Percentiles rank a stretch among this genome's conserved stretches.
Conservation (phyloP, 2,888 invertebrate species). For the Platycnemis pennipes region DNA sequence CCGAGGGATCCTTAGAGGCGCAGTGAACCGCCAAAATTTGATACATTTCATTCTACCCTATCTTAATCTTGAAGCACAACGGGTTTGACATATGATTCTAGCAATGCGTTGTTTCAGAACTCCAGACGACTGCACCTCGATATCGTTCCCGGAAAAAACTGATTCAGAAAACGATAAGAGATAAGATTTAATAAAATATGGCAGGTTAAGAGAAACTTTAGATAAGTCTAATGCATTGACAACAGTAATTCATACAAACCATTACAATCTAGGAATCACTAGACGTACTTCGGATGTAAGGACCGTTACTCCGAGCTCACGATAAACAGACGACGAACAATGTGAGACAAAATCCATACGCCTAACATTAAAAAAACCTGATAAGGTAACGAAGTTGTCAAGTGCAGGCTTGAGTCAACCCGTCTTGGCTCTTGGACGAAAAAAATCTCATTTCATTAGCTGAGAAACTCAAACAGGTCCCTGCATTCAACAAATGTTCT, state of each 20-base stretch:
- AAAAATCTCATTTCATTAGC: not conserved
- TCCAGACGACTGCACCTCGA: not conserved
- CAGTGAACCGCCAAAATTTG: not conserved
- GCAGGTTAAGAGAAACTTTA: not conserved
- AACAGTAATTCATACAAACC: not conserved
- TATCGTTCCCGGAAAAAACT: not conserved
- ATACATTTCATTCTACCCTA: not conserved
- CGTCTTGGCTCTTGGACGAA: not conserved
- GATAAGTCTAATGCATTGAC: not conserved
- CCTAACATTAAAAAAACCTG: not conserved
- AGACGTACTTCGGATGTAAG: not conserved
- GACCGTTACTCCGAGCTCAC: not conserved
- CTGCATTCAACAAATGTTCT: slow-evolving; percentile 3
- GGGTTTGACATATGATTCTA: not conserved
- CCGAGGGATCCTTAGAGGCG: not conserved
- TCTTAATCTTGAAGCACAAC: not conserved
- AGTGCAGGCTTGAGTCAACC: not conserved
- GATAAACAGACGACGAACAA: not conserved
- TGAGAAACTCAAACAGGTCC: slow-evolving; percentile 12
- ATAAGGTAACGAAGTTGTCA: not conserved
- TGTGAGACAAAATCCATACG: not conserved
- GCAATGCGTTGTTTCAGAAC: not conserved
- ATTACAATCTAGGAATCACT: not conserved
- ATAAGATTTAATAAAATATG: not conserved
- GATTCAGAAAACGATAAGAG: not conserved